Percentiles rank a stretch among this genome's conserved stretches.
phyloP scores from a whole-genome alignment of 2,888 invertebrate species.

The Epirrhoe alternata region DNA sequence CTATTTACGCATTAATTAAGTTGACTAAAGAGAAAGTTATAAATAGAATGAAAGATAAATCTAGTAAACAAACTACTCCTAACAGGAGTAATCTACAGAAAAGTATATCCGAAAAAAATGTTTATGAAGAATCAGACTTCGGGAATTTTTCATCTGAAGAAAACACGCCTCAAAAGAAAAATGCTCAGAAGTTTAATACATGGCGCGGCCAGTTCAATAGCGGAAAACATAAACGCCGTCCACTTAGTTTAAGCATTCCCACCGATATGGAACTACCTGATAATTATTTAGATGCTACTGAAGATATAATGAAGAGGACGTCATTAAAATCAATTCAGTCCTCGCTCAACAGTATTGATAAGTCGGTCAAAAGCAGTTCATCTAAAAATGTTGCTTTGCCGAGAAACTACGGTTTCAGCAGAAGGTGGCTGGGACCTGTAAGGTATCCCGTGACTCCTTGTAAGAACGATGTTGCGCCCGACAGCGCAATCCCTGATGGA shows the following conservation, averaged over 20 bases:
- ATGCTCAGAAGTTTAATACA: constrained; percentile 71
- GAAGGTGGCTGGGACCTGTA: constrained; percentile 87
- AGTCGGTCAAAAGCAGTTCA: constrained; percentile 66
- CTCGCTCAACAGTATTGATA: constrained; percentile 71
- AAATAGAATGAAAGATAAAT: constrained; percentile 73
- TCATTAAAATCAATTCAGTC: constrained; percentile 76
- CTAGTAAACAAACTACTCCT: constrained; percentile 60
- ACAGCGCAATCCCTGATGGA: constrained; percentile 66
- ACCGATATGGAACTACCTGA: constrained; percentile 69
- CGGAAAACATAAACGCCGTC: constrained; percentile 68
- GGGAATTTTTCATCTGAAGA: constrained; percentile 72
- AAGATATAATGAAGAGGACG: constrained; percentile 64
- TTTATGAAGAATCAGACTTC: constrained; percentile 68
- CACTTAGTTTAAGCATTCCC: constrained; percentile 78
- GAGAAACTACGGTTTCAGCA: constrained; percentile 84
- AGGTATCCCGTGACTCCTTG: constrained; percentile 88
- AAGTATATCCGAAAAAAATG: constrained; percentile 73
- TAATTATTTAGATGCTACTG: constrained; percentile 64
- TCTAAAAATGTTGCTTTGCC: constrained; percentile 82
- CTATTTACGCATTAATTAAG: constrained; percentile 82
- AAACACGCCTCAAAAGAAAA: constrained; percentile 68
- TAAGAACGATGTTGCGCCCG: constrained; percentile 69
- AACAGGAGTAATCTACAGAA: constrained; percentile 67
- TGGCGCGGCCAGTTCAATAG: constrained; percentile 71
- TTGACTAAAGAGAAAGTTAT: constrained; percentile 81